Conservation (phyloP, 2,888 invertebrate species). For the Euzophera pinguis region DNA sequence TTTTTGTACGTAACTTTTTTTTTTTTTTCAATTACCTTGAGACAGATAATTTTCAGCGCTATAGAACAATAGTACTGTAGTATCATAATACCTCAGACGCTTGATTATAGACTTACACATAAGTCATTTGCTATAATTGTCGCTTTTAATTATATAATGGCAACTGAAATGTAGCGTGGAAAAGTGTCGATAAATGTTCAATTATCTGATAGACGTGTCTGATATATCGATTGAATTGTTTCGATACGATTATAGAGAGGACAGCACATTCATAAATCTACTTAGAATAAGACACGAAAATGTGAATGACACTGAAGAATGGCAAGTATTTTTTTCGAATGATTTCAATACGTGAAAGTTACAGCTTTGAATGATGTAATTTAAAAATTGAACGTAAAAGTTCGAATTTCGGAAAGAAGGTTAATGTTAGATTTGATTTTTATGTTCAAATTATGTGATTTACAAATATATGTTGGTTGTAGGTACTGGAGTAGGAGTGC, state of each 20-base stretch:
- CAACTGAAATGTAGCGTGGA: background rate
- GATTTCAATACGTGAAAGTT: no score
- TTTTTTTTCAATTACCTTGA: background rate
- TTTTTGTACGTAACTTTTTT: background rate
- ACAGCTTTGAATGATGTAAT: no score
- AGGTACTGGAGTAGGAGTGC: no score
- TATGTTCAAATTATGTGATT: no score
- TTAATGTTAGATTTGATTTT: no score
- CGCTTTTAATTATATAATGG: background rate
- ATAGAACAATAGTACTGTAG: background rate
- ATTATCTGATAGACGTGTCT: background rate
- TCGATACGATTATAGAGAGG: background rate
- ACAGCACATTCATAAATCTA: background rate
- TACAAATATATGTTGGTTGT: no score
- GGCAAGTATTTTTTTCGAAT: no score
- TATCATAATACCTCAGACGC: background rate
- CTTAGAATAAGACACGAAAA: no score
- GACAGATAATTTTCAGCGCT: background rate
- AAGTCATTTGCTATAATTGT: background rate
- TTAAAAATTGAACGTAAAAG: no score
- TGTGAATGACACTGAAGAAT: no score
- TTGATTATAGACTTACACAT: background rate
- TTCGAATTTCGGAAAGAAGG: no score
- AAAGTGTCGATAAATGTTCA: background rate
- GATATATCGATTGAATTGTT: background rate